Conservation (phyloP, 92 coral and sea anemone species). For the Isaurus tuberculatus region DNA sequence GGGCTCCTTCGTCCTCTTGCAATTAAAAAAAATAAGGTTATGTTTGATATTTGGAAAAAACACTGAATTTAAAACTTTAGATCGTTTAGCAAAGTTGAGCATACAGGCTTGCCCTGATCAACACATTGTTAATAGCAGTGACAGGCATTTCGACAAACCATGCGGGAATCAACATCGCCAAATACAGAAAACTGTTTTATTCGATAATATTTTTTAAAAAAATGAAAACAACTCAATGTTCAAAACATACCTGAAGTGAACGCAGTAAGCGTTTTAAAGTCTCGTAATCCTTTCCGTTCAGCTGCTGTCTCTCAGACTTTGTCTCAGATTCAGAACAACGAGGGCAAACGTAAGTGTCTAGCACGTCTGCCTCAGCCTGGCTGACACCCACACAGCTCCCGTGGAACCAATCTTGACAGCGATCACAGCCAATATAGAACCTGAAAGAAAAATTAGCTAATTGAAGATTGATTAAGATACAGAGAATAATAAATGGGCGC, state of each 20-base stretch:
- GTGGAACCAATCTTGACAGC: constrained; percentile 99
- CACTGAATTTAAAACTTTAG: too few species aligned
- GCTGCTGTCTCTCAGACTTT: constrained; percentile 74
- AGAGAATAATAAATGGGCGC: neutral
- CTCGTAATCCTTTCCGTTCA: constrained; percentile 83
- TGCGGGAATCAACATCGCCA: too few species aligned
- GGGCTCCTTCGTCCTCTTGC: too few species aligned
- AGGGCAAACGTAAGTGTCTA: constrained; percentile 90
- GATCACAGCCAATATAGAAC: constrained; percentile 97
- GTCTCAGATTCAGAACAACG: constrained; percentile 84
- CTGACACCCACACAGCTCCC: constrained; percentile 92
- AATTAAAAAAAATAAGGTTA: too few species aligned
- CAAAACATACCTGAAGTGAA: constrained; percentile 78
- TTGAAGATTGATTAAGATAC: neutral
- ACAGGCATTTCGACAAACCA: too few species aligned
- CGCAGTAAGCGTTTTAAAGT: constrained; percentile 92
- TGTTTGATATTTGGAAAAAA: neutral
- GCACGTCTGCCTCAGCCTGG: constrained; percentile 81
- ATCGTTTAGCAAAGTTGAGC: too few species aligned
- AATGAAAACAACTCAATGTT: neutral
- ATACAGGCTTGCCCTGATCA: too few species aligned
- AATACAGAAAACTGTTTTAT: too few species aligned
- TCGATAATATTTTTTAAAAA: neutral
- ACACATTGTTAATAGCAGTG: too few species aligned
- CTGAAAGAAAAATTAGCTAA: constrained; percentile 37